A percentile compares a stretch with the other conserved stretches of the same genome.
phyloP scores from a whole-genome alignment of 1,140 invertebrate species.

The Drosophila kikkawai region DNA sequence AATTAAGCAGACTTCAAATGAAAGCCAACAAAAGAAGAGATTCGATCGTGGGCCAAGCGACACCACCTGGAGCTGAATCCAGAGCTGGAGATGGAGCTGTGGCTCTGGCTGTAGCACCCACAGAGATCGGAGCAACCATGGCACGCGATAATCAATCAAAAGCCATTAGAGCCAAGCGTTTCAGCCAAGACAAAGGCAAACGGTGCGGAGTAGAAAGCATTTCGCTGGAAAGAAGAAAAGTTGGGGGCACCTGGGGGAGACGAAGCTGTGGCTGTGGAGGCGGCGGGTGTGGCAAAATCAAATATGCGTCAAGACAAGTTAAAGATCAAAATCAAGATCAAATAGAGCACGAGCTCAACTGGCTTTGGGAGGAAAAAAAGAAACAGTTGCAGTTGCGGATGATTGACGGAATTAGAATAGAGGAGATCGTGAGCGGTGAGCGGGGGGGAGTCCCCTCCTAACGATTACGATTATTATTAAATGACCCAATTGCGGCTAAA shows the following conservation, averaged over 20 bases:
- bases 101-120: slow-evolving; percentile 55
- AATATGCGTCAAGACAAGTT: slow-evolving; percentile 75
- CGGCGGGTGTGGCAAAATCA: slow-evolving; percentile 73
- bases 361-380: neutral
- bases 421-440: slow-evolving; percentile 63
- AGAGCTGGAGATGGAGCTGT: slow-evolving; percentile 30
- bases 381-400: slow-evolving; percentile 70
- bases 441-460: slow-evolving; percentile 1
- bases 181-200: slow-evolving; percentile 57
- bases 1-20: slow-evolving; percentile 79
- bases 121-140: slow-evolving; percentile 57
- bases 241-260: neutral
- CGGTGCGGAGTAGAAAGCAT: slow-evolving; percentile 77
- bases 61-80: slow-evolving; percentile 54
- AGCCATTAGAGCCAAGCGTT: slow-evolving; percentile 79
- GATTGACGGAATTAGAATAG: slow-evolving; percentile 83
- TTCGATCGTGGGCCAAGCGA: slow-evolving; percentile 73
- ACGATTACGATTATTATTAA: slow-evolving; percentile 65
- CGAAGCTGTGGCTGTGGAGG: neutral
- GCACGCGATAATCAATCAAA: slow-evolving; percentile 84
- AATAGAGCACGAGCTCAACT: slow-evolving; percentile 54
- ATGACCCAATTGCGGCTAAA: slow-evolving; percentile 72
- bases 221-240: slow-evolving; percentile 66
- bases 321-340: slow-evolving; percentile 80
- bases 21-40: slow-evolving; percentile 57